Evolutionary conservation across 2,888 invertebrate species (phyloP), one percentile per base, ranked within the genome.

Genomic region (Diaperis boleti): DNA sequence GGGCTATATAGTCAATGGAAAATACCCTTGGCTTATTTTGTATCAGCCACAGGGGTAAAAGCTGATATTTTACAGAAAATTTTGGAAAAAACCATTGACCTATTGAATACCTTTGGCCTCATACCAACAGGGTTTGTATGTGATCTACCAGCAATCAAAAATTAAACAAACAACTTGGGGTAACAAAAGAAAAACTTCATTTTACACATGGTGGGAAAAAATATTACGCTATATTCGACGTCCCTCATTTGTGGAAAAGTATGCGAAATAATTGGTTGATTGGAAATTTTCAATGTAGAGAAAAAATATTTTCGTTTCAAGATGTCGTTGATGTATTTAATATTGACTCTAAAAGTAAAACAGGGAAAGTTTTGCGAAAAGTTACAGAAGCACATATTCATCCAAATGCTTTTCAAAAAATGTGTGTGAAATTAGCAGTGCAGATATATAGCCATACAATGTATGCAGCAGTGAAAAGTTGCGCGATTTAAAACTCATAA

Each of bases 321-420:
- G 22, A 22, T 7, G 7, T 22, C 7, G 7, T 22, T 22, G 22
- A 22, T 4, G 7, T 7, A 22, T 22, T 6, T 7, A 22, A 22
- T 6, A 41, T 13, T 15, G 6, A 13, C 6, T 4, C 7, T 4
- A 22, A n/a, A n/a, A n/a, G n/a, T n/a, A n/a, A n/a, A n/a, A n/a
- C n/a, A n/a, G n/a, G n/a, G n/a, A n/a, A n/a, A n/a, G n/a, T n/a
- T n/a, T n/a, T n/a, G n/a, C n/a, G n/a, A n/a, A n/a, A n/a, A n/a
- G n/a, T n/a, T n/a, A 7, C 22, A 22, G 22, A 22, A 22, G 22
- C 22, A 22, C 7, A 7, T 7, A 22, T 22, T 6, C 7, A 22
- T 22, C 22, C 41, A 13, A 41, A 41, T 41, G 10, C 13, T 6
- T 41, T 41, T 41, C 41, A 41, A 41, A 41, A 41, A 41, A 41